Base-by-base conservation (phyloP, 2,797 vertebrate genomes). In the Labroides dimidiatus region DNA sequence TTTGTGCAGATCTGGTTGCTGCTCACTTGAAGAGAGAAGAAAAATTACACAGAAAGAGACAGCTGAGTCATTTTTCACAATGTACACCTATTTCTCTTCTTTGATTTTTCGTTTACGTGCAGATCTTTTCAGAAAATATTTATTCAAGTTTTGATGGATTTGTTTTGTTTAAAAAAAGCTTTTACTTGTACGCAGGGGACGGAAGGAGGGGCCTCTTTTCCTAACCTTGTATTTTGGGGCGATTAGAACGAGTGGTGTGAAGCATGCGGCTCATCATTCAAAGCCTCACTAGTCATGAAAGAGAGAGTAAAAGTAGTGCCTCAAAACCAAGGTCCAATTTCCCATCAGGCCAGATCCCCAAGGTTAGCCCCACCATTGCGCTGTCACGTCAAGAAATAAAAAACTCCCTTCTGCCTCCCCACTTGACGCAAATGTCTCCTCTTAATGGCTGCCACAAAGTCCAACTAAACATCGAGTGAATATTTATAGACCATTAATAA, bases 401-500 rank as follows among this genome's bases (percentile, higher is more conserved):
- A 84, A 87, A 81, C 66, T 76, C 84, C 48, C 3, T 6, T 61
- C 69, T 48, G 72, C 80, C 69, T 77, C 64, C 58, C 42, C 55
- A 19, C 65, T 60, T 21, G 69, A 72, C 81, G 70, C 66, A 69
- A 85, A 86, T 69, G 44, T 49, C 75, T 84, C 81, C 52, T 45
- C 58, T 84, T 85, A 91, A 89, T 87, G 84, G 82, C 75, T 51
- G 19, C 76, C 73, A 81, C 78, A 60, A 77, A 85, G 63, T 83
- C 79, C 79, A 60, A 61, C 81, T 92, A 89, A 91, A 88, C 86
- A 86, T 48, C 10, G 2, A 86, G 85, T 84, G 87, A 91, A 91
- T 92, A 93, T 92, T 92, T 90, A 92, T 92, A 87, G 86, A 85
- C 84, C 81, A 90, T 90, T 90, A 91, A 91, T 90, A 90, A 89